Evolutionary conservation across 2,888 invertebrate species (phyloP), one percentile per base, ranked within the genome.

Genomic region (Mythimna pallens): DNA sequence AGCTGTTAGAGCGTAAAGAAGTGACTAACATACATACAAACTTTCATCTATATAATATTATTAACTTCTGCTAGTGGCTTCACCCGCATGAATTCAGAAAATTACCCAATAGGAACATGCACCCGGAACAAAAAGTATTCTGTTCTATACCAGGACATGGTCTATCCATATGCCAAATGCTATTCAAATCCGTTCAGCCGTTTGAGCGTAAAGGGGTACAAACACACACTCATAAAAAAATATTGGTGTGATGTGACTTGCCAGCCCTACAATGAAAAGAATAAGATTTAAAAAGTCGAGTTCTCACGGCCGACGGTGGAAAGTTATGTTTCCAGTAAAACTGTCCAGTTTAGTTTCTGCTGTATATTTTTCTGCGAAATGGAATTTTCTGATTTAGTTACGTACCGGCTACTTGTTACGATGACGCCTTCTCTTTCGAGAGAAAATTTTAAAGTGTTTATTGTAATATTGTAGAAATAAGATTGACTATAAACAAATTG

Each of bases 301-400:
- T 72, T 70, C 67, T 67, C 62, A 65, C 3, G 52, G 57, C 52
- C 43, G 22, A 25, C 64, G 40, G 34, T 57, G 54, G 61, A 68
- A 65, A 74, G 75, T 65, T 64, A 65, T 80, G 73, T 73, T 25
- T 70, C n/a, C 30, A 63, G 58, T 79, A 70, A 67, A 74, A 59
- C 66, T 70, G 80, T 80, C 66, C 66, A 62, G 34, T 65, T 73
- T 62, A 80, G 65, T 83, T 70, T 65, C 76, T 47, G 50, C 43
- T 70, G 73, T 67, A 70, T 70, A 74, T 74, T 70, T 77, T 71
- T 62, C 64, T 36, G 54, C 52, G 34, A 66, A 50, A 70, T 67
- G 36, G 30, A 62, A 62, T 54, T 58, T 74, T 74, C 47, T 65
- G 52, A 74, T 80, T 70, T 65, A 22, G 17, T 43, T 30, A 66